Evolutionary conservation across 1,140 invertebrate species (phyloP), one percentile per base, ranked within the genome.

Genomic region (Papilio glaucus): DNA sequence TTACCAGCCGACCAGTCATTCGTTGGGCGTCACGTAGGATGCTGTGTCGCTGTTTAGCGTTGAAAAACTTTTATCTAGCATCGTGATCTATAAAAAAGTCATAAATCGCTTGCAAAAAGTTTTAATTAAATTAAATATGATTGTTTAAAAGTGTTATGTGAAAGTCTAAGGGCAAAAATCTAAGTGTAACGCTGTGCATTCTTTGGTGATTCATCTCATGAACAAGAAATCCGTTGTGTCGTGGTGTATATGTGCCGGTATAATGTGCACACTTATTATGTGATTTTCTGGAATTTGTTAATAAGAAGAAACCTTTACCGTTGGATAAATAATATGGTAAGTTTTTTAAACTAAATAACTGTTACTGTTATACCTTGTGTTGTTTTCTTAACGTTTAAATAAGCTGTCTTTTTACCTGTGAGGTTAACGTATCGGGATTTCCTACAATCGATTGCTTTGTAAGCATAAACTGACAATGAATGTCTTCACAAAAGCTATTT

Each of bases 181-280:
- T 29, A 72, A 78, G 84, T 85, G 80, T 83, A 79, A 74, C 69
- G 77, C 75, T 83, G 86, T 88, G 86, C 86, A 88, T 90, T 88
- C 85, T 84, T 86, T 49, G 83, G 85, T 90, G 88, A 90, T 90
- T 90, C 88, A 90, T 89, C 88, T 88, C 81, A 81, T 79, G 81
- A 83, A 87, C 84, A 86, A 86, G 85, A 88, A 90, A 86, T 88
- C 85, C 82, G 88, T 85, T 85, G 82, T 86, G 85, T 84, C 81
- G 62, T 80, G 75, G 75, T 71, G 33, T 73, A 76, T 72, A 71
- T 74, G 76, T 77, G 72, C 71, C 72, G 71, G 70, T 69, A 49
- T 69, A 68, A 68, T 69, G 67, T 69, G 67, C 67, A 69, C 42
- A 39, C 33, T 69, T 45, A 67, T 67, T 41, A 53, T 69, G 67